A percentile compares a stretch with the other conserved stretches of the same genome.
Conservation (phyloP, 2,888 invertebrate species). For the Malthinus flaveolus region DNA sequence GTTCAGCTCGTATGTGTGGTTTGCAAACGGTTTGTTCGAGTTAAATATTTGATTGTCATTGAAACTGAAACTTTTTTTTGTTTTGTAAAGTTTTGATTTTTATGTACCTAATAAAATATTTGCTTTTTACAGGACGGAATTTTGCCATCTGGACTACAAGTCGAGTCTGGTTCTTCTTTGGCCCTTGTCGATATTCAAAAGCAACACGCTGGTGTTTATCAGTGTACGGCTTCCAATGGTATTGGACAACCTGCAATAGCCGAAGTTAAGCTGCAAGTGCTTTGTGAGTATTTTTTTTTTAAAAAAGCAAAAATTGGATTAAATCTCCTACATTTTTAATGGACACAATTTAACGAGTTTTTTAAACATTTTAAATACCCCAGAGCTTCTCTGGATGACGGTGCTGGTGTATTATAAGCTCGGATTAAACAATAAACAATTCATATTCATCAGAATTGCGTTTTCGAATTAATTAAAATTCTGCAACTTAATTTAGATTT, state of each 20-base stretch:
- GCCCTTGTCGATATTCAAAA: constrained; percentile 51
- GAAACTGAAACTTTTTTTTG: background rate
- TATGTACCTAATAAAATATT: background rate
- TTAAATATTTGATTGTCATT: constrained; percentile 2
- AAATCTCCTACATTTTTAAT: too few relatives aligned
- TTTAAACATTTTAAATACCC: background rate
- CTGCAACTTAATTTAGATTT: constrained; percentile 4
- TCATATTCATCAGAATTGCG: constrained; percentile 4
- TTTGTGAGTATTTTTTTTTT: constrained; percentile 51
- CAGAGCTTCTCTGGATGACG: background rate
- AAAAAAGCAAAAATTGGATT: too few relatives aligned
- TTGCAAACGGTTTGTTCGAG: background rate
- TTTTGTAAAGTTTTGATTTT: too few relatives aligned
- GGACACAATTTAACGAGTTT: too few relatives aligned
- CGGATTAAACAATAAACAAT: constrained; percentile 6
- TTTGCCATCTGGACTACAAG: constrained; percentile 52
- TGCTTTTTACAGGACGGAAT: constrained; percentile 48
- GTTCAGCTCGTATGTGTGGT: background rate
- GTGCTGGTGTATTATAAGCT: background rate
- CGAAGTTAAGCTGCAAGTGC: constrained; percentile 52
- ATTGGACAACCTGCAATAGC: constrained; percentile 55
- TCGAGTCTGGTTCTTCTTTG: constrained; percentile 52
- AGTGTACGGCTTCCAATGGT: constrained; percentile 58
- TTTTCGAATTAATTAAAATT: constrained; percentile 1
- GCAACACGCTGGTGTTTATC: constrained; percentile 56